Percentiles rank a stretch among this genome's conserved stretches.
Conservation (phyloP, 2,888 invertebrate species). For the Lordiphosa andalusiaca region DNA sequence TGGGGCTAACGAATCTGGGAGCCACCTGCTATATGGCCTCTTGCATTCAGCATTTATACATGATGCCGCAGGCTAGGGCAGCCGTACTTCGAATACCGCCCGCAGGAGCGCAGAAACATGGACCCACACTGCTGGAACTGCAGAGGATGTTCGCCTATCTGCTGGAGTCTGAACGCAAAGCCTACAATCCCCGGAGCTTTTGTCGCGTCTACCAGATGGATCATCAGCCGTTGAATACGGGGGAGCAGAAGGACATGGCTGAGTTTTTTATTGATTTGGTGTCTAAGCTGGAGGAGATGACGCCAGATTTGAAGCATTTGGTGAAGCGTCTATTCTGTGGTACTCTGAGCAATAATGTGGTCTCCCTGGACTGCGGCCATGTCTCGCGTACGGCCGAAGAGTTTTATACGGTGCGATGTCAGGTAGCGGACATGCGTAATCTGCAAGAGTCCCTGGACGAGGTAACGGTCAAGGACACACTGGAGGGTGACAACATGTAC, state of each 20-base stretch:
- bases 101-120: slow-evolving; percentile 87
- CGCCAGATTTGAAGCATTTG: slow-evolving; percentile 91
- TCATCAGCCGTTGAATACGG: slow-evolving; percentile 96
- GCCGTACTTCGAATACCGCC: slow-evolving; percentile 91
- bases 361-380: slow-evolving; percentile 96
- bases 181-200: slow-evolving; percentile 96
- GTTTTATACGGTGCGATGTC: slow-evolving; percentile 97
- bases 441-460: slow-evolving; percentile 96
- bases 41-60: slow-evolving; percentile 97
- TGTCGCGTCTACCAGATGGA: slow-evolving; percentile 99
- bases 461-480: slow-evolving; percentile 97
- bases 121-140: slow-evolving; percentile 90
- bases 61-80: slow-evolving; percentile 96
- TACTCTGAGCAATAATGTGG: slow-evolving; percentile 96
- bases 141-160: slow-evolving; percentile 98
- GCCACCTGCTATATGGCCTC: slow-evolving; percentile 99
- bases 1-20: slow-evolving; percentile 95
- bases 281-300: slow-evolving; percentile 97
- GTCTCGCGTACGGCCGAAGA: slow-evolving; percentile 96
- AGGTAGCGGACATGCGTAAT: slow-evolving; percentile 98
- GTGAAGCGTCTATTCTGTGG: slow-evolving; percentile 96
- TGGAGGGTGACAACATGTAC: slow-evolving; percentile 99
- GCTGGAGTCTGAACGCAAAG: slow-evolving; percentile 95
- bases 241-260: slow-evolving; percentile 98
- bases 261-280: slow-evolving; percentile 98